Conservation (phyloP, 1,140 invertebrate species). For the Ridgeia piscesae region DNA sequence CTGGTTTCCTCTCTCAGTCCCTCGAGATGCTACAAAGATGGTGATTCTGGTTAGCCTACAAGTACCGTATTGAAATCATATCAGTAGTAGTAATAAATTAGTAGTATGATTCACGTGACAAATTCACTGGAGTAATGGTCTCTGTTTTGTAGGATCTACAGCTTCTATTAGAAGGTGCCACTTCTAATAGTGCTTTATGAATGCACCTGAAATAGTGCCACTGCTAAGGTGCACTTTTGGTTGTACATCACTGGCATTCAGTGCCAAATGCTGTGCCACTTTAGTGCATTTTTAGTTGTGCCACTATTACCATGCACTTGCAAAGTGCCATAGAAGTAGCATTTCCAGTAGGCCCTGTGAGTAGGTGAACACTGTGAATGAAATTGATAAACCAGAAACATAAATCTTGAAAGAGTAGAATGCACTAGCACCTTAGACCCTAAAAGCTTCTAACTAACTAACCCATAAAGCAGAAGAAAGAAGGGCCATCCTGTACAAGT, state of each 20-base stretch:
- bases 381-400: not conserved
- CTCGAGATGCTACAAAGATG: not conserved
- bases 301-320: not conserved
- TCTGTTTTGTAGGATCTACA: not conserved
- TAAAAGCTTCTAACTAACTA: not conserved
- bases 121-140: not conserved
- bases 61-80: not conserved
- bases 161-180: not conserved
- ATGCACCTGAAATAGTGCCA: not conserved
- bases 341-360: not conserved
- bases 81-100: too few relatives aligned
- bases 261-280: too few relatives aligned
- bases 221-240: too few relatives aligned
- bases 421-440: not conserved
- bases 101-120: not conserved
- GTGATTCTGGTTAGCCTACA: not conserved
- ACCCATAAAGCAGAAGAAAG: not conserved
- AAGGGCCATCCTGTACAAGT: not conserved
- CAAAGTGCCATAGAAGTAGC: not conserved
- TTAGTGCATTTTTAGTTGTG: not conserved
- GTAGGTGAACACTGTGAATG: not conserved
- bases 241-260: too few relatives aligned
- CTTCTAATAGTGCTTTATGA: not conserved
- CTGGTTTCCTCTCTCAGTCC: not conserved
- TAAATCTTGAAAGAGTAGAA: not conserved